Evolutionary conservation across 2,113 vertebrate species (phyloP).

Genomic region (Salvelinus namaycush): DNA sequence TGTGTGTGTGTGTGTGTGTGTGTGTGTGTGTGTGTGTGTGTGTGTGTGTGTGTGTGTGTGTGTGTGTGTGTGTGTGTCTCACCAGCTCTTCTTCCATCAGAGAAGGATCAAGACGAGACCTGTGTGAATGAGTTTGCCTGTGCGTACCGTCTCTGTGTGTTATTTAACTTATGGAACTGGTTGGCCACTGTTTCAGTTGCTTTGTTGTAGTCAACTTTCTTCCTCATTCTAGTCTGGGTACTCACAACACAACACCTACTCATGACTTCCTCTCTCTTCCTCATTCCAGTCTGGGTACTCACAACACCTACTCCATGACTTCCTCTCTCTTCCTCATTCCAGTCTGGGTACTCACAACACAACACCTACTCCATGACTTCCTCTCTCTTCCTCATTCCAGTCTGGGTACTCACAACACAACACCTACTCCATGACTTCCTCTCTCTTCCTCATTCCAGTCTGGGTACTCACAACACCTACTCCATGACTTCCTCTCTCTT

Average conservation of each 20-base stretch:
- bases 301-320: neutral
- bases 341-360: too few relatives aligned
- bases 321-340: neutral
- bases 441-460: neutral
- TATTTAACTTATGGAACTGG: neutral
- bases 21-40: neutral
- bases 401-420: too few relatives aligned
- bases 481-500: neutral
- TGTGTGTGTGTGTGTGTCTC: conserved; percentile 46
- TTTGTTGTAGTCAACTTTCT: neutral
- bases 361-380: neutral
- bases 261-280: neutral
- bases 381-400: neutral
- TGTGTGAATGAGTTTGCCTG: conserved; percentile 39
- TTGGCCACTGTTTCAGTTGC: neutral
- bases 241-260: too few relatives aligned
- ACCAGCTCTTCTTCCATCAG: conserved; percentile 43
- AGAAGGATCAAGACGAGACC: conserved; percentile 35
- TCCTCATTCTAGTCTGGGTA: too few relatives aligned
- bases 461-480: too few relatives aligned
- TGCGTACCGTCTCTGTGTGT: neutral
- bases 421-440: neutral
- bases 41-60: neutral
- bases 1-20: neutral
- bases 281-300: neutral